A percentile compares a stretch with the other conserved stretches of the same genome.
Conservation (phyloP, 2,797 vertebrate genomes). For the Oreochromis grahami region DNA sequence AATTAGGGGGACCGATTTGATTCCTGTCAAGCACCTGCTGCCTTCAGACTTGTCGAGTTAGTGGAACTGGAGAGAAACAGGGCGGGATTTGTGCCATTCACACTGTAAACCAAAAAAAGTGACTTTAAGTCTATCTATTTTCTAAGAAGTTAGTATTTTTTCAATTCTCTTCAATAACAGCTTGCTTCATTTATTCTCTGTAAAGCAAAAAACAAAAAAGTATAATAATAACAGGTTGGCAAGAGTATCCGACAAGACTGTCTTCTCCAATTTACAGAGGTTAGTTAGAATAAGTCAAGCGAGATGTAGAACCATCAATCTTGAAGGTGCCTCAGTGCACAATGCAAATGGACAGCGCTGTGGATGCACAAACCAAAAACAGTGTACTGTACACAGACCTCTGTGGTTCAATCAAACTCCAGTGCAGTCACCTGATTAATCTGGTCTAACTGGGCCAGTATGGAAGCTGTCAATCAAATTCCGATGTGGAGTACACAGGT, state of each 20-base stretch:
- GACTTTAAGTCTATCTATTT: background rate
- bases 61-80: constrained; percentile 19
- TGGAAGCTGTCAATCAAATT: background rate
- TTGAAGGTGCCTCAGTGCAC: background rate
- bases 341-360: background rate
- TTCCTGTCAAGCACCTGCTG: constrained; percentile 70
- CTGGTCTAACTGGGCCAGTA: background rate
- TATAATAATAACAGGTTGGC: background rate
- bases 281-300: background rate
- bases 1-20: constrained; percentile 54
- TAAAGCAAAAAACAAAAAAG: background rate
- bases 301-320: background rate
- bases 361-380: background rate
- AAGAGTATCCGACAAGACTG: background rate
- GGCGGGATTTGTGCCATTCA: background rate
- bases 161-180: background rate
- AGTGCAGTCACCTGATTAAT: background rate
- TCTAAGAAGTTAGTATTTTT: background rate
- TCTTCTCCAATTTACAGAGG: background rate
- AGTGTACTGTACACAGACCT: background rate
- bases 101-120: background rate
- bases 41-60: constrained; percentile 38
- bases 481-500: background rate
- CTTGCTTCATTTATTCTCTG: background rate
- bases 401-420: background rate